Base-by-base conservation (phyloP, 2,888 invertebrate species). In the Cheilosia vernalis region DNA sequence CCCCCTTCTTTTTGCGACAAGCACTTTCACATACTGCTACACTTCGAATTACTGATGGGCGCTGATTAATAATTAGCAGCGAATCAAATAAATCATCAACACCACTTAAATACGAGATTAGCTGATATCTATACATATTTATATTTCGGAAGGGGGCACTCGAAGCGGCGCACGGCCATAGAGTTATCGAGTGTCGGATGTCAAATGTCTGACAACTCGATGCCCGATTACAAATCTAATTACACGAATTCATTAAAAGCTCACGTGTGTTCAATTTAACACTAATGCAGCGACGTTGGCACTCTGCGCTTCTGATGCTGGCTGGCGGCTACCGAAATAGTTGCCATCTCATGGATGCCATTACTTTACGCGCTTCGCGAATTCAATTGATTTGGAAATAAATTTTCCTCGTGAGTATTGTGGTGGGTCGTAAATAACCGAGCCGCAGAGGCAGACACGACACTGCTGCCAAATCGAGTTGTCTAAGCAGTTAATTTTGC, bases 21-120 rank as follows among this genome's bases (percentile, higher is more conserved):
- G 30, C 9, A 37, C 60, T 24, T 61, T 61, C 61, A 72, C 55
- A 77, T 49, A 63, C 42, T 67, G 78, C 27, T 73, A 72, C 66
- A 78, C 72, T 72, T 72, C 69, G 58, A 76, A 76, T 82, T 58
- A 66, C 77, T 77, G 81, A 81, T 76, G 70, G 76, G 60, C 81
- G 30, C 76, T 64, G 69, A 69, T 81, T 58, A 70, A 63, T 64
- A 70, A 76, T 70, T 58, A 81, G 27, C 37, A 40, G 15, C 42
- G 33, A 55, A 30, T 73, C 47, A 60, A 64, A 73, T 79, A 72
- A 73, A 73, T 79, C 27, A 72, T 73, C 63, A 58, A 7, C 79
- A 58, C 66, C 61, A 55, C 51, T 56, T 56, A 27, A 42, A 72
- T 21, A 56, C 53, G 19, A 51, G 17, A 37, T 61, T 24, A 44